Evolutionary conservation across 2,797 vertebrate genomes (phyloP).

Genomic region (Thripadectes ignobilis): DNA sequence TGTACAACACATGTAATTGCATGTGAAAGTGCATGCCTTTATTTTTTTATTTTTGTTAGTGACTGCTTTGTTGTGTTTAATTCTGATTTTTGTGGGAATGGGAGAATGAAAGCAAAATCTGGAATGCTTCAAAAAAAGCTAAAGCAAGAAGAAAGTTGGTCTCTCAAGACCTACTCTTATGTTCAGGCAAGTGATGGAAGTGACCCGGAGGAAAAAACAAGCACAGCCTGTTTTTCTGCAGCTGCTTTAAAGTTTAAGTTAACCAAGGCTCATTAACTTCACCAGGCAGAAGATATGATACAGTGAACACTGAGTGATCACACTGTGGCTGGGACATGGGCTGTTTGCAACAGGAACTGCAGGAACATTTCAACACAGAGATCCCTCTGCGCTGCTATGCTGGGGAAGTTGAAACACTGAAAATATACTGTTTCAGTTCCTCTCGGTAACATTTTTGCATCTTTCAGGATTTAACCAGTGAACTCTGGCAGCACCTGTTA

Average conservation of each 20-base stretch:
- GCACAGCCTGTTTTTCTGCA: background rate
- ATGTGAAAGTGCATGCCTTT: background rate
- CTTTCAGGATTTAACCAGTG: background rate
- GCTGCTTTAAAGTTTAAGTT: background rate
- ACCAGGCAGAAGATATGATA: background rate
- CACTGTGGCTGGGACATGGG: accelerated
- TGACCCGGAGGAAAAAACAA: background rate
- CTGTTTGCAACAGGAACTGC: background rate
- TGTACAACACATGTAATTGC: background rate
- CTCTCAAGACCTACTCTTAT: background rate
- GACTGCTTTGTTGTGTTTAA: background rate
- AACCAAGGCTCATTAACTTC: background rate
- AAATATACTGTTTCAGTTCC: background rate
- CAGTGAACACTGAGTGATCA: background rate
- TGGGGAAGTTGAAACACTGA: background rate
- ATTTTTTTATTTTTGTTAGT: background rate
- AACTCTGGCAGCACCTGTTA: background rate
- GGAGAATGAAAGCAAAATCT: background rate
- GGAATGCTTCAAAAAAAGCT: background rate
- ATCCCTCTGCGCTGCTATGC: background rate
- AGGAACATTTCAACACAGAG: background rate
- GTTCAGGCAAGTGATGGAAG: background rate
- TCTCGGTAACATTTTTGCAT: background rate
- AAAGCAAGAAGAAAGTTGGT: background rate
- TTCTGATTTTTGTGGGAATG: background rate